These are phyloP conservation scores for Apodemia mormo DNA, from an alignment of 2,888 invertebrate genomes.

Conservation along the genomic window DNA sequence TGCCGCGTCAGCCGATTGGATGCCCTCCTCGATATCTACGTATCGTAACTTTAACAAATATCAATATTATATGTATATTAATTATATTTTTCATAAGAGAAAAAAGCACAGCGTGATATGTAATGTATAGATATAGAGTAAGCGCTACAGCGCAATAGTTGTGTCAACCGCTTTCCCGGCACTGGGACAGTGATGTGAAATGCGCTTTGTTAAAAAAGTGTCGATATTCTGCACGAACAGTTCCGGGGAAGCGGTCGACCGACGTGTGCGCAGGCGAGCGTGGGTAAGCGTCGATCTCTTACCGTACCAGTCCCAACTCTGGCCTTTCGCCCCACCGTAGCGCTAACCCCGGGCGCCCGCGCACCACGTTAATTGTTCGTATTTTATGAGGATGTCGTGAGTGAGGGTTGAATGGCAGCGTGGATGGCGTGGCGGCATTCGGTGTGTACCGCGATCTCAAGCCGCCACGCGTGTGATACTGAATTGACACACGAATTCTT, in stretches of 20 bases:
- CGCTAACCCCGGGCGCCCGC: conserved; percentile 59
- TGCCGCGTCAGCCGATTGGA: conserved; percentile 73
- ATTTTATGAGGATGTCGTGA: conserved; percentile 47
- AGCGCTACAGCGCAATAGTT: conserved; percentile 57
- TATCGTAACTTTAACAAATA: conserved; percentile 80
- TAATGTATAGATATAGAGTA: conserved; percentile 77
- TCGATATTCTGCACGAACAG: conserved; percentile 41
- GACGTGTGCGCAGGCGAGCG: conserved; percentile 47
- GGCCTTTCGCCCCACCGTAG: conserved; percentile 54
- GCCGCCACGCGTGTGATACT: conserved; percentile 76
- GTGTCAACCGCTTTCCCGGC: conserved; percentile 40
- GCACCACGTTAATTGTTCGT: conserved; percentile 65
- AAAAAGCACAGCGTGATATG: conserved; percentile 82
- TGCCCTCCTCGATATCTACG: conserved; percentile 79
- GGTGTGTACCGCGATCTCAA: conserved; percentile 71
- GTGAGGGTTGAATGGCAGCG: conserved; percentile 47
- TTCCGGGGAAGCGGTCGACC: conserved; percentile 37
- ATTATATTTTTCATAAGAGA: conserved; percentile 80
- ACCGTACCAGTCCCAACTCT: conserved; percentile 38
- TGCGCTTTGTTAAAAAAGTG: conserved; percentile 51
- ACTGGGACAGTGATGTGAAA: conserved; percentile 45
- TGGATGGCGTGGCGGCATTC: conserved; percentile 64
- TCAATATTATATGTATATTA: conserved; percentile 79
- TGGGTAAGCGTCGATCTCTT: conserved; percentile 57
- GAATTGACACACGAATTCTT: conserved; percentile 76